Evolutionary conservation across 2,888 invertebrate species (phyloP).

Genomic region (Abrostola tripartita): DNA sequence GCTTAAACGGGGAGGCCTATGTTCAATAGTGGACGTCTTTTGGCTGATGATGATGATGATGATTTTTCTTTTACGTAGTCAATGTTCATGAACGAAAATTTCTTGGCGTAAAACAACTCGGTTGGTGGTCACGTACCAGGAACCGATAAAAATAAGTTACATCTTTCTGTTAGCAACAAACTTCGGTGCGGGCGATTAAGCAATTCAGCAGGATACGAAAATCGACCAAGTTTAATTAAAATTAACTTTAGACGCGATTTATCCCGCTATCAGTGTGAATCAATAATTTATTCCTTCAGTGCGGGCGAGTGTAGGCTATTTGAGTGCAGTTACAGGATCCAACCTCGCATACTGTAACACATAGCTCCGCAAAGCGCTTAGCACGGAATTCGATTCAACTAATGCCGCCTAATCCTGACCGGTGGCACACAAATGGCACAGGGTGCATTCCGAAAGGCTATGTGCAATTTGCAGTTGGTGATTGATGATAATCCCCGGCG

Average conservation of each 20-base stretch:
- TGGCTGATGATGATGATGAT: too few relatives aligned
- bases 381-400: constrained; percentile 86
- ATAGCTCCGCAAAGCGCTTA: constrained; percentile 84
- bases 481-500: constrained; percentile 84
- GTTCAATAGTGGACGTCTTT: too few relatives aligned
- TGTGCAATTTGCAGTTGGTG: constrained; percentile 83
- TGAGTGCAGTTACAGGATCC: constrained; percentile 64
- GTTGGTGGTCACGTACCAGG: constrained; percentile 50
- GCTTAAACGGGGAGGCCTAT: too few relatives aligned
- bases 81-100: constrained; percentile 41
- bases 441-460: constrained; percentile 81
- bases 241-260: constrained; percentile 59
- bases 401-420: constrained; percentile 85
- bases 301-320: constrained; percentile 57
- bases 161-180: constrained; percentile 58
- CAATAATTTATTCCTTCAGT: constrained; percentile 63
- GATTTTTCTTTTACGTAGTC: constrained; percentile 24
- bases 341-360: constrained; percentile 71
- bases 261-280: constrained; percentile 59
- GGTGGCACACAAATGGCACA: constrained; percentile 79
- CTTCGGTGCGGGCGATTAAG: constrained; percentile 52
- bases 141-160: constrained; percentile 66
- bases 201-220: constrained; percentile 72
- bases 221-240: constrained; percentile 78
- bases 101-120: constrained; percentile 20